Base-by-base conservation (phyloP, 1,140 invertebrate species). In the Melanaphis sacchari region DNA sequence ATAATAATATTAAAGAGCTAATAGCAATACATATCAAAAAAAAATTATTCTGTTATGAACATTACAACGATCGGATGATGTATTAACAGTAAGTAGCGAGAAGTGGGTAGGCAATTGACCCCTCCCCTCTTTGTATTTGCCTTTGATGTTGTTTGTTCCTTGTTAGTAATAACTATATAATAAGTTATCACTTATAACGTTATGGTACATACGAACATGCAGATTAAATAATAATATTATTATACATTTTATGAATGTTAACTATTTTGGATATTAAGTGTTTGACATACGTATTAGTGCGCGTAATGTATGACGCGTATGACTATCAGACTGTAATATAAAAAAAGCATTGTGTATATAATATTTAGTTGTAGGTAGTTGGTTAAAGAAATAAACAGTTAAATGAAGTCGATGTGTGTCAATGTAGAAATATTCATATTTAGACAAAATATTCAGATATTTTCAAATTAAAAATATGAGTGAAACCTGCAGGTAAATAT, bases 291-390 rank as follows among this genome's bases (percentile, higher is more conserved):
- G 21, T n/a, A 76, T 76, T 76, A 76, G 59, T 76, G 59, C 31
- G 59, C 59, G 59, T 31, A 66, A n/a, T 76, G 59, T 76, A 76
- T 36, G 59, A 76, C 59, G 31, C 15, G 15, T 76, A n/a, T 76
- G 59, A 76, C 59, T 76, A 76, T 76, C 31, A 76, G 59, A 76
- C 31, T 76, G 59, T 76, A 76, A 76, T 76, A n/a, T 76, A n/a
- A 76, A 76, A 49, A n/a, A n/a, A n/a, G 26, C 31, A 76, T 76
- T 18, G 1, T 18, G 31, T n/a, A 15, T 21, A n/a, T n/a, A 18
- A 18, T n/a, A 36, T n/a, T 76, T 31, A 31, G 59, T 43, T 43
- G 43, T 9, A 43, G 43, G 11, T 66, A 66, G 31, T 66, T 66
- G 11, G 8, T n/a, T n/a, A n/a, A 66, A n/a, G 15, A 36, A 76